Base-by-base conservation (phyloP, 2,797 vertebrate genomes). In the Dipus sagitta region DNA sequence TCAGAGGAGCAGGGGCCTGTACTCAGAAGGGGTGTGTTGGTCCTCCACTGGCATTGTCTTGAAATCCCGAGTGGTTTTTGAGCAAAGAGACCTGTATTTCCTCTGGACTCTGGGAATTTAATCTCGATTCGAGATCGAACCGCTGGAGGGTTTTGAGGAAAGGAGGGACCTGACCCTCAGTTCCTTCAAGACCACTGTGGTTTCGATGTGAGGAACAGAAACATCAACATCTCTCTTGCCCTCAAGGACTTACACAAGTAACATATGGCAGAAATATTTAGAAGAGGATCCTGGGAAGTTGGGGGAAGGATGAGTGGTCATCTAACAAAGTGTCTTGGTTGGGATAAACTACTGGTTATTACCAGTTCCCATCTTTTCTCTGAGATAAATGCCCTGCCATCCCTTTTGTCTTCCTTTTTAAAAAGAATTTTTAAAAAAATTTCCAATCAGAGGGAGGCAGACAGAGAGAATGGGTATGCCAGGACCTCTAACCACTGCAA, bases 21-120 rank as follows among this genome's bases (percentile, higher is more conserved):
- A 5, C 42, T 60, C 58, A 58, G 42, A 72, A 76, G 30, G 18
- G 20, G 11, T 4, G 0, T 11, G 14, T 81, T 74, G 15, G 23
- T 23, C n/a, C 6, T 76, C 38, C 78, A 9, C 12, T 24, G 17
- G 52, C 4, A 20, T 30, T 21, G 23, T 80, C 52, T 81, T 42
- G 24, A 94, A 87, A 79, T 87, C 81, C 65, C 58, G 47, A 74
- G 14, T 54, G 6, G 20, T 10, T 79, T 90, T 87, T 79, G 58
- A 79, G 65, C 15, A 86, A 72, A 75, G 54, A 65, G 6, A 47
- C 21, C 28, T 77, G 8, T n/a, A 20, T 52, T 87, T 77, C 65
- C 76, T 62, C 28, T 80, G 70, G 76, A 26, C 26, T 58, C 20
- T 7, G 26, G 18, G 9, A 0, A 11, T 74, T 83, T 54, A 23